Evolutionary conservation across 2,797 vertebrate species (phyloP).

Genomic region (Rhabdophis nuchalis): DNA sequence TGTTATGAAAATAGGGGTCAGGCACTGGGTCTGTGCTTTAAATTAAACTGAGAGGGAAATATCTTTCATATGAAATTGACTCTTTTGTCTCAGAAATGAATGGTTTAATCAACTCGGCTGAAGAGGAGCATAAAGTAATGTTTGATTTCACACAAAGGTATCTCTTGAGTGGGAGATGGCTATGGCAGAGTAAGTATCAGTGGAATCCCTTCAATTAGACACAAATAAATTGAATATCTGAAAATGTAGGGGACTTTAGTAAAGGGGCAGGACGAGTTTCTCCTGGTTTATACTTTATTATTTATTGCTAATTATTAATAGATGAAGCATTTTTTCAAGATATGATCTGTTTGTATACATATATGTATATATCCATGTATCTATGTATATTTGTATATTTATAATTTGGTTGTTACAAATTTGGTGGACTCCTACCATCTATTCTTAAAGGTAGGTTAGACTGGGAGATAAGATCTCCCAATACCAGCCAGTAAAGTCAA

Average conservation of each 20-base stretch:
- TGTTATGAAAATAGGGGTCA: constrained; percentile 80
- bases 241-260: constrained; percentile 13
- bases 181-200: constrained; percentile 37
- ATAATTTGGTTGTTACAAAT: not conserved
- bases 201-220: constrained; percentile 43
- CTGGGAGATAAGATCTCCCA: not conserved
- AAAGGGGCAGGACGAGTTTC: constrained; percentile 36
- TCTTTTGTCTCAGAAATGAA: constrained; percentile 77
- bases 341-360: not conserved
- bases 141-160: constrained; percentile 65
- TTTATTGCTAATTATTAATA: not conserved
- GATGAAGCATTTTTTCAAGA: not conserved
- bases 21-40: constrained; percentile 69
- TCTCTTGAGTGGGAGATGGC: constrained; percentile 23
- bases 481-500: not conserved
- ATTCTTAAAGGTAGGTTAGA: not conserved
- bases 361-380: not conserved
- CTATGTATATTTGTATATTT: not conserved
- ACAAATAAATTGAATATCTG: constrained; percentile 12
- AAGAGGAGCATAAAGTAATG: constrained; percentile 64
- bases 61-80: constrained; percentile 72
- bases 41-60: constrained; percentile 70
- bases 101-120: constrained; percentile 73
- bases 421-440: not conserved
- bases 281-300: constrained; percentile 42